Conservation (phyloP, 2,888 invertebrate genomes). For the Microplitis manilae region DNA sequence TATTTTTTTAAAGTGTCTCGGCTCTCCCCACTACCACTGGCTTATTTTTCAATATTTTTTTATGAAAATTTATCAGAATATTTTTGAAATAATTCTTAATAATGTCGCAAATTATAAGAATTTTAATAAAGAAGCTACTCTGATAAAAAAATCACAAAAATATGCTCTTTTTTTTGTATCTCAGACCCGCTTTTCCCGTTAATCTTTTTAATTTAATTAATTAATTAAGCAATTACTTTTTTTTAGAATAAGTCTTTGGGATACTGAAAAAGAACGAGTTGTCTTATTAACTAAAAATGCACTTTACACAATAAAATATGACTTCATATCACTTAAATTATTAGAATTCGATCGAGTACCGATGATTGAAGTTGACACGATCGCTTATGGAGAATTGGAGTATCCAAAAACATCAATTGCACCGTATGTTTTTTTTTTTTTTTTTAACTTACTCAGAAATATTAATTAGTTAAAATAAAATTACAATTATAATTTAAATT, state of each 20-base stretch:
- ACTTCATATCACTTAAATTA: constrained; percentile 86
- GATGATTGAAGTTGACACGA: constrained; percentile 80
- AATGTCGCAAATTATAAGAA: too few species aligned
- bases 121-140: too few species aligned
- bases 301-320: constrained; percentile 85
- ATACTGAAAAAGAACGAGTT: constrained; percentile 87
- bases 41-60: too few species aligned
- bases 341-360: constrained; percentile 81
- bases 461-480: too few species aligned
- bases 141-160: not conserved
- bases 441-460: too few species aligned
- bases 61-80: too few species aligned
- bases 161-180: not conserved
- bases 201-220: not conserved
- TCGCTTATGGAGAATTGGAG: constrained; percentile 84
- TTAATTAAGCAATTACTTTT: constrained; percentile 21
- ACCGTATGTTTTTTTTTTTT: constrained; percentile 79
- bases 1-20: too few species aligned
- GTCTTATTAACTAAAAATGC: constrained; percentile 82
- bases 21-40: too few species aligned
- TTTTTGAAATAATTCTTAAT: too few species aligned
- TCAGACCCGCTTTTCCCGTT: not conserved
- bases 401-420: constrained; percentile 87
- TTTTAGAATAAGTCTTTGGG: constrained; percentile 89
- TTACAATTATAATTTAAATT: too few species aligned